These are phyloP conservation scores for Cryptoprocta ferox DNA, from an alignment of 2,797 vertebrate genomes.

Conservation along the genomic window DNA sequence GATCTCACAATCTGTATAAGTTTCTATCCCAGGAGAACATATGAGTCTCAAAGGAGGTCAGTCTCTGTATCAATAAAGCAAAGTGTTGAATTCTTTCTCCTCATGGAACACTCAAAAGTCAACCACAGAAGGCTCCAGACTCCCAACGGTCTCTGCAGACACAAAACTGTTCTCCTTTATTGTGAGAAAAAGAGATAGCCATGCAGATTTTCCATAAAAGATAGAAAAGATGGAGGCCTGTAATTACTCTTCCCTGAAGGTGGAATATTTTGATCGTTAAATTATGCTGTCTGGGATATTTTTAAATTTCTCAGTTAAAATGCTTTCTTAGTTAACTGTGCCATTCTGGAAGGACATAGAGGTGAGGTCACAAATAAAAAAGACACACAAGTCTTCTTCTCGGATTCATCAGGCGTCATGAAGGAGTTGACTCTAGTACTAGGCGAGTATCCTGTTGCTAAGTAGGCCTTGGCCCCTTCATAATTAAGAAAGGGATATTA, in stretches of 20 bases:
- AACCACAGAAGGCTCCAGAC: neutral
- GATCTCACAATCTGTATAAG: neutral
- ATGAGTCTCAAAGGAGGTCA: neutral
- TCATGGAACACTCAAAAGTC: neutral
- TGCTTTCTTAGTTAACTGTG: slow-evolving; percentile 62
- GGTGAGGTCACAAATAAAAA: slow-evolving; percentile 71
- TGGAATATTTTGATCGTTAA: slow-evolving; percentile 70
- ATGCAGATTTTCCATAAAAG: slow-evolving; percentile 50
- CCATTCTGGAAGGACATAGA: slow-evolving; percentile 60
- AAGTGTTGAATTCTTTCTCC: neutral
- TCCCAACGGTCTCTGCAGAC: neutral
- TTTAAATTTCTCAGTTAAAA: slow-evolving; percentile 71
- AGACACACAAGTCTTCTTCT: slow-evolving; percentile 69
- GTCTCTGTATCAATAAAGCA: neutral
- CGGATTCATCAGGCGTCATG: neutral
- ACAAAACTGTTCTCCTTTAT: slow-evolving; percentile 38
- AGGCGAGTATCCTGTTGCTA: slow-evolving; percentile 60
- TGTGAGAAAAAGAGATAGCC: neutral
- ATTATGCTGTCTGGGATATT: slow-evolving; percentile 72
- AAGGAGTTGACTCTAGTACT: slow-evolving; percentile 32
- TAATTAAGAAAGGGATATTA: slow-evolving; percentile 72
- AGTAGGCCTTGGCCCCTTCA: slow-evolving; percentile 62
- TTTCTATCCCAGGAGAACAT: neutral
- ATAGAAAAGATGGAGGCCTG: neutral
- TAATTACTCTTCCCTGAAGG: slow-evolving; percentile 58